These are phyloP conservation scores for Germaria angustata DNA, from an alignment of 2,888 invertebrate species.

Conservation along the genomic window DNA sequence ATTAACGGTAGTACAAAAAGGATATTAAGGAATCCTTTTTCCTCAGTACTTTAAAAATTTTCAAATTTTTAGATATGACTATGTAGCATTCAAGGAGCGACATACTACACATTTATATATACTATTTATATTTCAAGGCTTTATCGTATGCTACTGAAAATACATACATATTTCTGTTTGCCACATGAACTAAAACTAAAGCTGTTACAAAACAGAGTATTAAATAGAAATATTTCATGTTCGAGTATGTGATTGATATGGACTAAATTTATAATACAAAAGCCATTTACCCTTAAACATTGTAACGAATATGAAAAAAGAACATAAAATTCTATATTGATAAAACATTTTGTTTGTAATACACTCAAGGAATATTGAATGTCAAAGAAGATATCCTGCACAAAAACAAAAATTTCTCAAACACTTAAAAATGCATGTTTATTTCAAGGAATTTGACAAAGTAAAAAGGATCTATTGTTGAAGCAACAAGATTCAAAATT, in stretches of 20 bases:
- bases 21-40: no score
- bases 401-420: constrained; percentile 2
- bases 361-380: constrained; percentile 25
- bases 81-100: no score
- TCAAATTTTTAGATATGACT: background rate
- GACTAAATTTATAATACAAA: constrained; percentile 15
- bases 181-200: background rate
- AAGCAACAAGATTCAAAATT: no score
- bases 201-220: background rate
- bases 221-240: constrained; percentile 1
- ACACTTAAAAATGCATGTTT: constrained; percentile 10
- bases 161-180: background rate
- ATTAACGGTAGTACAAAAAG: no score
- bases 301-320: background rate
- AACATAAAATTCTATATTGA: background rate
- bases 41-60: no score
- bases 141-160: background rate
- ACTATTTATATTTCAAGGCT: constrained; percentile 2
- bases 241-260: constrained; percentile 4
- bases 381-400: background rate
- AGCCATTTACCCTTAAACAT: constrained; percentile 27
- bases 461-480: no score
- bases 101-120: no score
- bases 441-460: background rate
- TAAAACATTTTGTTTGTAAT: background rate